Evolutionary conservation across 2,113 vertebrate species (phyloP), one percentile per base, ranked within the genome.

Genomic region (Chloroceryle aenea): DNA sequence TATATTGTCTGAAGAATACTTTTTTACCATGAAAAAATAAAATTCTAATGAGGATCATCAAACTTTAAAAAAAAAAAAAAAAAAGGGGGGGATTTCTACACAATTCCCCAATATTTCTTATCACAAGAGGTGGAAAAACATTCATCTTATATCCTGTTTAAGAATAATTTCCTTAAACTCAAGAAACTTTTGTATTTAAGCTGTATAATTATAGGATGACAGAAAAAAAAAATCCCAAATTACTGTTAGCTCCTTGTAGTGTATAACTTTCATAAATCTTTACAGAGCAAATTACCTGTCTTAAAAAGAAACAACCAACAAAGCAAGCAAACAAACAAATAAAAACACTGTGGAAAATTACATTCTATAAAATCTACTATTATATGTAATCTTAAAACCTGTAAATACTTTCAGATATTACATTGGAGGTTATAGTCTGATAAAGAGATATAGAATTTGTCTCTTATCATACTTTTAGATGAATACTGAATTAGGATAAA

Each of bases 191-290:
- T 22, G 7, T 85, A 86, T 93, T 90, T 91, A 93, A 74, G 27
- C 13, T 91, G 50, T 34, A 1, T 73, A 30, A 66, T 96, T 63
- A 82, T 56, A 90, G 7, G 61, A 85, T 59, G 63, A 61, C 34
- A 96, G 72, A 81, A 96, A 87, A 85, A 84, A 77, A 64, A 32
- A 64, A 32, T 62, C 7, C 29, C 38, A 45, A 88, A 73, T 92
- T 9, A 84, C 62, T 88, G 94, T 95, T 85, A 90, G 5, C 34
- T 96, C 42, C 34, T 90, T 94, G 34, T 88, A 69, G 8, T 87
- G 10, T 86, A 62, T 76, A 20, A 36, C 5, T 89, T 73, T 63
- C 73, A 96, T 96, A 93, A 97, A 94, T 97, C 97, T 97, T 96
- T 94, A 95, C 92, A 80, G 16, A 34, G 25, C 12, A 63, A 74